Conservation (phyloP, 1,140 invertebrate genomes). For the Chrysomallon squamiferum region DNA sequence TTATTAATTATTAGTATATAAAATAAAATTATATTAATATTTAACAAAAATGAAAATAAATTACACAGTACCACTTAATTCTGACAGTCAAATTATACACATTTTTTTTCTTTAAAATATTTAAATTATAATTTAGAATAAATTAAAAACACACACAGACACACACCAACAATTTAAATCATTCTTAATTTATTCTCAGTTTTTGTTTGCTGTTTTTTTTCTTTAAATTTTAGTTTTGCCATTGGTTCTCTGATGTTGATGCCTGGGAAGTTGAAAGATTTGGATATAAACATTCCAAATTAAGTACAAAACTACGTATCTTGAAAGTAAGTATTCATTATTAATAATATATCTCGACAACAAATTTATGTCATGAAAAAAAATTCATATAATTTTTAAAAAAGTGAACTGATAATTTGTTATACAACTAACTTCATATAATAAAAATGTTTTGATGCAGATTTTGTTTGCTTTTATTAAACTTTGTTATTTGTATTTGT, state of each 20-base stretch:
- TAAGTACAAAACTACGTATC: conserved; percentile 85
- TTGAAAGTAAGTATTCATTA: conserved; percentile 77
- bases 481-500: conserved; percentile 18
- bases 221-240: conserved; percentile 82
- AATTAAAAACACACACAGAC: background rate
- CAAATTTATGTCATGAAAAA: too few species aligned
- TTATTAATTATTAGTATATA: background rate
- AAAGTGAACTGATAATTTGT: too few species aligned
- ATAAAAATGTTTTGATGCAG: too few species aligned
- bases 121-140: background rate
- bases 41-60: background rate
- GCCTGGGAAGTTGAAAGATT: conserved; percentile 96
- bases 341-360: too few species aligned
- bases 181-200: too few species aligned
- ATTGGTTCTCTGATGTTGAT: conserved; percentile 87
- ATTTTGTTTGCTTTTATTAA: too few species aligned
- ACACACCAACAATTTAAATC: too few species aligned
- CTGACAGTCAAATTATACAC: too few species aligned
- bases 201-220: too few species aligned
- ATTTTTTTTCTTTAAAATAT: background rate
- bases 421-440: too few species aligned
- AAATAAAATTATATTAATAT: background rate
- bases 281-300: conserved; percentile 91
- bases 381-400: too few species aligned
- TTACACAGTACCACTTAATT: background rate